Base-by-base conservation (phyloP, 2,888 invertebrate species). In the Drosophila imparisetae region DNA sequence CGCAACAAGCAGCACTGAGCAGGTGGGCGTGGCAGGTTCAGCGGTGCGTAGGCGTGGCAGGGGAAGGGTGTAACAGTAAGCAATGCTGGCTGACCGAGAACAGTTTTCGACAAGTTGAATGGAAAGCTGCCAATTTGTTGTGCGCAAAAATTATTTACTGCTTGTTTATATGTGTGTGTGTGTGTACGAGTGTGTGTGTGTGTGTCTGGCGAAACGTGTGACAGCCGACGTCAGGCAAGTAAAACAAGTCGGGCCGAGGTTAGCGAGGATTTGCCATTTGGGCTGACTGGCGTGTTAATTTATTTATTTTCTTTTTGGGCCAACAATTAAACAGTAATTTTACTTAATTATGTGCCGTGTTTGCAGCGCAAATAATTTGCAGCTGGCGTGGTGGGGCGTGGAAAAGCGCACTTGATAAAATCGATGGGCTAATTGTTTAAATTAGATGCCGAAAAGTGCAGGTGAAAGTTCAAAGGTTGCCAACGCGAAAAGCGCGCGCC, bases 401-500 rank as follows among this genome's bases (percentile, higher is more conserved):
- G 57, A 68, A 67, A 70, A 63, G 76, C 62, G 69, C 81, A 72
- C 72, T 84, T 68, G 66, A 79, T 80, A 80, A 83, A 77, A 81
- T 81, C 83, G 67, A 80, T 76, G 74, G 59, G 77, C 80, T 72
- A 83, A 74, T 80, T 80, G 63, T 76, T 62, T 66, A 70, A 84
- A 78, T 61, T 66, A 60, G 61, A 49, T 54, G 53, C 52, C 63
- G 64, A 77, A 80, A 79, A 81, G 65, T 87, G 89, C 82, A 86
- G 64, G 70, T 82, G 78, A 78, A 81, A 86, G 86, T 88, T 90
- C 78, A 88, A 88, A 86, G 90, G 86, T 83, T 90, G 81, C 71
- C 82, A 80, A 55, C 78, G 73, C 64, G 75, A 76, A 82, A 72
- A 69, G 86, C 77, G 65, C 75, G 67, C 65, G 73, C 74, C 61